Evolutionary conservation across 2,113 vertebrate species (phyloP).

Genomic region (Ibidorhyncha struthersii): DNA sequence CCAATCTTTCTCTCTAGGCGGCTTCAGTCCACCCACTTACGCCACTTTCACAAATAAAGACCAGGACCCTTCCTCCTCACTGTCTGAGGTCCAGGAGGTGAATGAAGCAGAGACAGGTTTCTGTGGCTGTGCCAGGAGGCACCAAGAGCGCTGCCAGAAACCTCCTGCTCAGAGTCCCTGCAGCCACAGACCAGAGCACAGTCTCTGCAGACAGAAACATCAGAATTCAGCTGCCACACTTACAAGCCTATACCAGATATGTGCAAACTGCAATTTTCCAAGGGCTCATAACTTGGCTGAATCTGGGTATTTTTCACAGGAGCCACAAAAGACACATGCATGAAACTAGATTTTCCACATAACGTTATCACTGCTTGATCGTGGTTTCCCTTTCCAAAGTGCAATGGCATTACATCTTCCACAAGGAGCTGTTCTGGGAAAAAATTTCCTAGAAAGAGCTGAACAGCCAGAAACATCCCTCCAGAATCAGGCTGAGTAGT

Average conservation of each 20-base stretch:
- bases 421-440: neutral
- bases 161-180: neutral
- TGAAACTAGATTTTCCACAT: neutral
- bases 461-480: neutral
- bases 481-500: neutral
- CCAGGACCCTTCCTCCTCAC: neutral
- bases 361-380: neutral
- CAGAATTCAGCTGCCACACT: neutral
- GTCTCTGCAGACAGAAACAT: neutral
- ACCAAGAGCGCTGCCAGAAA: neutral
- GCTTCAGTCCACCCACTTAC: neutral
- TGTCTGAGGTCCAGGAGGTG: accelerated
- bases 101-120: neutral
- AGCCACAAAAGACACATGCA: neutral
- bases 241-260: neutral
- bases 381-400: neutral
- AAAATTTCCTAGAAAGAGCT: neutral
- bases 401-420: neutral
- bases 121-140: neutral
- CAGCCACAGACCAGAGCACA: neutral
- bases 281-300: neutral
- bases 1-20: neutral
- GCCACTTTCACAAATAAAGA: neutral
- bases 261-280: neutral
- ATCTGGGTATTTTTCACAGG: neutral